Base-by-base conservation (phyloP, 1,140 invertebrate species). In the Physella acuta region DNA sequence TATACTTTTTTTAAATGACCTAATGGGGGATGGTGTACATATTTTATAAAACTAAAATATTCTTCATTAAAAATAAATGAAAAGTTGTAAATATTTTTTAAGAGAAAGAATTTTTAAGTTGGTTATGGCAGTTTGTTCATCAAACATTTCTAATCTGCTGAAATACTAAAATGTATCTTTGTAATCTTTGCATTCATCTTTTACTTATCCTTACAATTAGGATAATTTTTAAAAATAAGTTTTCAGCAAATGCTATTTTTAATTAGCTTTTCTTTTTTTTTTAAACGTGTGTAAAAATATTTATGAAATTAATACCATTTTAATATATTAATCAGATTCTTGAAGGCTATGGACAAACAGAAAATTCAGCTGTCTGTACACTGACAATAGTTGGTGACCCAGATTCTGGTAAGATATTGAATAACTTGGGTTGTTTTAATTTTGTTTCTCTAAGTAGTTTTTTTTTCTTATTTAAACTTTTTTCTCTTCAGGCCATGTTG, bases 271-370 rank as follows among this genome's bases (percentile, higher is more conserved):
- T n/a, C n/a, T n/a, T n/a, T n/a, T n/a, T n/a, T n/a, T n/a, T n/a
- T n/a, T n/a, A n/a, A n/a, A n/a, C n/a, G n/a, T n/a, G n/a, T n/a
- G n/a, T n/a, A n/a, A n/a, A n/a, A n/a, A n/a, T n/a, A n/a, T n/a
- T n/a, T n/a, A n/a, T n/a, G n/a, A n/a, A n/a, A n/a, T n/a, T n/a
- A n/a, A n/a, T n/a, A n/a, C n/a, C n/a, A n/a, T n/a, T 51, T 68
- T 3, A 62, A 1, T 24, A 17, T 68, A 34, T 34, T 60, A 66
- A 73, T n/a, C 64, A 82, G 83, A 77, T 83, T 60, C 60, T 78
- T 37, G 95, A 98, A 87, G 95, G 97, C 20, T 99, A 99, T 85
- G 97, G 97, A 0, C 96, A 98, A 86, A 99, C 97, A 3, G 97
- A 99, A 85, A 96, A 94, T 81, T 91, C 91, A 55, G 95, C 94